phyloP scores from a whole-genome alignment of 2,888 invertebrate genomes.

The Dyspetes luteomarginatus region DNA sequence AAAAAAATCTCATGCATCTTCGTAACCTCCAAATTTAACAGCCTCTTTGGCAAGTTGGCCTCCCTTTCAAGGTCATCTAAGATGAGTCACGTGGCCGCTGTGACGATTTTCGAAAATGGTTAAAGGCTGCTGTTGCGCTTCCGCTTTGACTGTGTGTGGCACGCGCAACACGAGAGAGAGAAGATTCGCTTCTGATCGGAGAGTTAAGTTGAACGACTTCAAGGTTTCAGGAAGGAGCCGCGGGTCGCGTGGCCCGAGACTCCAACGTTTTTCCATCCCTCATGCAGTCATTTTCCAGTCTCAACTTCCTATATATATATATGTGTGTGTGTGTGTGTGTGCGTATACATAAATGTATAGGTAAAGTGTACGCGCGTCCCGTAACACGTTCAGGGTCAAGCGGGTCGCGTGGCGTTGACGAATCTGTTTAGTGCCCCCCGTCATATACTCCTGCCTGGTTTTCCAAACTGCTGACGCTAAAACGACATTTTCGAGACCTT shows the following conservation, averaged over 20 bases:
- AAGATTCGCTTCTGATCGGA: slow-evolving; percentile 58
- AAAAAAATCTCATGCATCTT: no score
- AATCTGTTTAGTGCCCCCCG: slow-evolving; percentile 73
- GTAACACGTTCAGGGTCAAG: slow-evolving; percentile 66
- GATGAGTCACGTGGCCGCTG: slow-evolving; percentile 49
- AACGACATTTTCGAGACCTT: slow-evolving; percentile 7
- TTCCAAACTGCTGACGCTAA: slow-evolving; percentile 40
- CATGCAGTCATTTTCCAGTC: slow-evolving; percentile 44
- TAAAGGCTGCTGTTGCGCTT: slow-evolving; percentile 36
- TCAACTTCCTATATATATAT: slow-evolving; percentile 43
- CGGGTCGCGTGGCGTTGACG: slow-evolving; percentile 79
- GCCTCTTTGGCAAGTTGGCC: neutral
- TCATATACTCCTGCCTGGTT: slow-evolving; percentile 65
- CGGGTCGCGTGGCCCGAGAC: slow-evolving; percentile 60
- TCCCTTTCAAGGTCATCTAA: slow-evolving; percentile 34
- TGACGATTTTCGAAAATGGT: slow-evolving; percentile 26
- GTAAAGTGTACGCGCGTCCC: slow-evolving; percentile 54
- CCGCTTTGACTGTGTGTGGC: slow-evolving; percentile 20
- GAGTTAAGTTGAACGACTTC: slow-evolving; percentile 45
- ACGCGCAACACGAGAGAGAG: slow-evolving; percentile 29
- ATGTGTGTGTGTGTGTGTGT: slow-evolving; percentile 41
- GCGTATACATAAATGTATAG: slow-evolving; percentile 16
- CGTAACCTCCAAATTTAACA: neutral
- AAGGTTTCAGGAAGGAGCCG: slow-evolving; percentile 50
- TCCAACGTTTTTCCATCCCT: slow-evolving; percentile 52